These are phyloP conservation scores for Oscheius sp. DNA, from an alignment of 2,888 invertebrate genomes.

Conservation along the genomic window DNA sequence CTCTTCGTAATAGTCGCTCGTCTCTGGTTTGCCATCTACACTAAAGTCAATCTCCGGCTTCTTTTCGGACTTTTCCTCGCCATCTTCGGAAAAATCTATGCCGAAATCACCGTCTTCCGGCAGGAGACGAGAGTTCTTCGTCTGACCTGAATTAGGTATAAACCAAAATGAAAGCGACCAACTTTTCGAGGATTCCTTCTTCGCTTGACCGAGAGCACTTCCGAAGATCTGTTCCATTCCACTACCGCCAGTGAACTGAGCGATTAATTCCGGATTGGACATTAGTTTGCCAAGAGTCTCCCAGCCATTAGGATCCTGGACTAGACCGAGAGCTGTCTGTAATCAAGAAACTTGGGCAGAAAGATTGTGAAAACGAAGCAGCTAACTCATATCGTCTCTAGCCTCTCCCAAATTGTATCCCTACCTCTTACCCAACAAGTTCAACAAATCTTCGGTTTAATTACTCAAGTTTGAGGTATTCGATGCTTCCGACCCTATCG, in stretches of 20 bases:
- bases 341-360: conserved; percentile 21
- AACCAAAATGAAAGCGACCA: neutral
- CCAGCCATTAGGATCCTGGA: conserved; percentile 72
- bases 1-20: conserved; percentile 64
- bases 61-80: conserved; percentile 44
- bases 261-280: conserved; percentile 70
- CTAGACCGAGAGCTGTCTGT: conserved; percentile 68
- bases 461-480: too few species aligned
- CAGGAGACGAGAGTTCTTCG: conserved; percentile 51
- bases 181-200: conserved; percentile 47
- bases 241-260: conserved; percentile 64
- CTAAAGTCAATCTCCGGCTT: conserved; percentile 50
- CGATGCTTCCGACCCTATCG: too few species aligned
- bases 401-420: too few species aligned
- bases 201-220: conserved; percentile 57
- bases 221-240: conserved; percentile 62
- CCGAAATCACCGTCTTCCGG: conserved; percentile 70
- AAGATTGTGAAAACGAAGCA: neutral
- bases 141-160: conserved; percentile 36
- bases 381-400: too few species aligned
- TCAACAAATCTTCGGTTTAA: too few species aligned
- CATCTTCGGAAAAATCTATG: conserved; percentile 67
- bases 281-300: conserved; percentile 71
- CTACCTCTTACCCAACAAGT: too few species aligned
- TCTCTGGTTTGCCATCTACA: conserved; percentile 43